phyloP scores from a whole-genome alignment of 2,113 vertebrate genomes.

The Patagioenas fasciata region DNA sequence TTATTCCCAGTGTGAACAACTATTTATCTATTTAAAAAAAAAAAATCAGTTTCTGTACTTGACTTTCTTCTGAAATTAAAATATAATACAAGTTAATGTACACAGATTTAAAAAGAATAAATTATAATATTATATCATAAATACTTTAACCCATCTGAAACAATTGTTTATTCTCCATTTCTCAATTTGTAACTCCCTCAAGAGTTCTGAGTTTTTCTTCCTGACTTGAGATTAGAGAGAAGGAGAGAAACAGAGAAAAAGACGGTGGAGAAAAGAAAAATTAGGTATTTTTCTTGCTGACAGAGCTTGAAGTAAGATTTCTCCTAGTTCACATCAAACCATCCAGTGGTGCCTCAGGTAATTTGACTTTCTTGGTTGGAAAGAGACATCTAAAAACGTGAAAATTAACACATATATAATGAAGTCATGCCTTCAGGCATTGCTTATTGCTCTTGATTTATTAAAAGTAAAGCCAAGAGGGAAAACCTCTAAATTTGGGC shows the following conservation, averaged over 20 bases:
- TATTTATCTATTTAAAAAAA: too few relatives aligned
- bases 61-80: neutral
- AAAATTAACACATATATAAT: neutral
- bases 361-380: neutral
- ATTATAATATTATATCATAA: neutral
- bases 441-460: neutral
- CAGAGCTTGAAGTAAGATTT: neutral
- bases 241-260: neutral
- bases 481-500: accelerated
- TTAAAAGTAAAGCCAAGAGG: neutral
- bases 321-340: accelerated
- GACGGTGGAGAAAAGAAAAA: neutral
- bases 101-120: neutral
- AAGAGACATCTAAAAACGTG: accelerated
- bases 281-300: neutral
- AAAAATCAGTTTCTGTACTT: neutral
- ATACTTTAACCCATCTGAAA: accelerated
- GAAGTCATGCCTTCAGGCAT: neutral
- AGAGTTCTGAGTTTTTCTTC: neutral
- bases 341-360: neutral
- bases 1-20: neutral
- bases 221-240: neutral
- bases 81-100: neutral
- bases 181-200: neutral
- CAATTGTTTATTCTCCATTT: neutral